Evolutionary conservation across 2,797 vertebrate species (phyloP).

Genomic region (Mycteria americana): DNA sequence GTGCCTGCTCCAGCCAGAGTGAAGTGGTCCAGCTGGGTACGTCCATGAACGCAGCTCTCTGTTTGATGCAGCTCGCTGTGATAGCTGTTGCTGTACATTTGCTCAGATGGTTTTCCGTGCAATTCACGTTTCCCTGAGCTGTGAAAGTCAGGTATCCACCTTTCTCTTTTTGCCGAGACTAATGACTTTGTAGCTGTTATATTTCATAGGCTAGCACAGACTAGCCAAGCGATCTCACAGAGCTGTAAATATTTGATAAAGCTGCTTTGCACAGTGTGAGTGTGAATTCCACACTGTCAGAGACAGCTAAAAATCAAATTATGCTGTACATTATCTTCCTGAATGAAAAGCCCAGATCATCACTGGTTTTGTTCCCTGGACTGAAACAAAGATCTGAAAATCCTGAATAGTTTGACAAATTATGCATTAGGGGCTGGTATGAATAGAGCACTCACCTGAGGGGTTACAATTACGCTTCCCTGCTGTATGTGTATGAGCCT

Average conservation of each 20-base stretch:
- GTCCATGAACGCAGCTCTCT: background rate
- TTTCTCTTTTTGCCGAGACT: background rate
- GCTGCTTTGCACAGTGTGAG: background rate
- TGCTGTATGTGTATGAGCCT: background rate
- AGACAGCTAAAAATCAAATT: background rate
- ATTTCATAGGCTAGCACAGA: background rate
- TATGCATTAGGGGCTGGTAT: background rate
- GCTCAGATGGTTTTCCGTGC: background rate
- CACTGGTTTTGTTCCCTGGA: background rate
- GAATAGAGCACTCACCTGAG: background rate
- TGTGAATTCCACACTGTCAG: background rate
- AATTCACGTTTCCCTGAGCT: background rate
- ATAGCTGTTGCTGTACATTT: background rate
- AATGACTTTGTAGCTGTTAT: background rate
- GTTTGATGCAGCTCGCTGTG: rapidly evolving
- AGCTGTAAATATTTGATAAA: slow-evolving; percentile 2
- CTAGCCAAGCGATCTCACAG: background rate
- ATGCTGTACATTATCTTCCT: background rate
- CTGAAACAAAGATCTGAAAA: background rate
- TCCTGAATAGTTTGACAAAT: background rate
- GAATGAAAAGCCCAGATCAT: background rate
- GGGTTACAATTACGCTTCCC: background rate
- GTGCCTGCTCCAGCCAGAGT: background rate
- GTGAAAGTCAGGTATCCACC: background rate
- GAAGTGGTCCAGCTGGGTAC: background rate